Conservation (phyloP, 2,797 vertebrate species). For the Diceros bicornis region DNA sequence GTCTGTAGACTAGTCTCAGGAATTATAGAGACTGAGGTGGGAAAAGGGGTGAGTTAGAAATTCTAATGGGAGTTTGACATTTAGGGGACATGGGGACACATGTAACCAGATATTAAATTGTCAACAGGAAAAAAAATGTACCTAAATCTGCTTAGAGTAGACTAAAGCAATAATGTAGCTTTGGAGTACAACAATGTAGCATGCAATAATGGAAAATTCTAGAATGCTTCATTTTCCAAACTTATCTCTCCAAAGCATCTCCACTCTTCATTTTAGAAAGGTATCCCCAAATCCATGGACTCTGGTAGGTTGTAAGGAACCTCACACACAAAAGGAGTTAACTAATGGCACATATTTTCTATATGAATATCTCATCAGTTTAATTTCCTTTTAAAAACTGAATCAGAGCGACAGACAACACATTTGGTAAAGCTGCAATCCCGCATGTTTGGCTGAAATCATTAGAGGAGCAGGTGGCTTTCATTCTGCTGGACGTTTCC, state of each 20-base stretch:
- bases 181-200: neutral
- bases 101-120: conserved; percentile 15
- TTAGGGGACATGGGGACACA: neutral
- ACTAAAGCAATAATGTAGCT: neutral
- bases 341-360: conserved; percentile 15
- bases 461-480: conserved; percentile 82
- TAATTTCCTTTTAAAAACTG: conserved; percentile 70
- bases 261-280: neutral
- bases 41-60: neutral
- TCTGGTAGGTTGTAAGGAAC: neutral
- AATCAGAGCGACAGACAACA: conserved; percentile 77
- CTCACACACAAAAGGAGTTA: neutral
- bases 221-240: neutral
- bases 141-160: neutral
- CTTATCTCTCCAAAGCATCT: neutral
- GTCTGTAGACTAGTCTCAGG: neutral
- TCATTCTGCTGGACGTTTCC: conserved; percentile 81
- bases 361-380: conserved; percentile 60
- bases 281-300: neutral
- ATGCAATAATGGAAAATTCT: neutral
- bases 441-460: conserved; percentile 72
- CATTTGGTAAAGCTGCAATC: conserved; percentile 79
- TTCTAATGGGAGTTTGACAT: neutral
- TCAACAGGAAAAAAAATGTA: neutral
- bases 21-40: neutral